Evolutionary conservation across 2,888 invertebrate species (phyloP).

Genomic region (Drosophila quasianomalipes): DNA sequence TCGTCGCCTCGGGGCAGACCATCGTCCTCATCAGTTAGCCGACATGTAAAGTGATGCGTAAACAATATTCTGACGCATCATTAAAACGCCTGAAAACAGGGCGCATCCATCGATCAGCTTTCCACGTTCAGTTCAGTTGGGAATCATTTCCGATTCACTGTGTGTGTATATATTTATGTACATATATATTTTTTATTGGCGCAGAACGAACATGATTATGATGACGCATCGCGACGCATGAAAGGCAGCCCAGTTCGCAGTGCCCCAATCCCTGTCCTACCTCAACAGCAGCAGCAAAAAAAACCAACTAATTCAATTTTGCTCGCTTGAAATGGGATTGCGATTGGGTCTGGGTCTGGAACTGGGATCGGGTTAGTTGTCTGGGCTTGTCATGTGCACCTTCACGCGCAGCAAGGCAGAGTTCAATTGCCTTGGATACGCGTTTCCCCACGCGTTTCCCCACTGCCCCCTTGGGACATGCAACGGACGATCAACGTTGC

Average conservation of each 20-base stretch:
- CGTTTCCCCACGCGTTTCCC: constrained; percentile 38
- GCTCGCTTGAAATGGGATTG: constrained; percentile 52
- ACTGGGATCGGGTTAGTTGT: constrained; percentile 26
- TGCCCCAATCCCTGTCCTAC: constrained; percentile 62
- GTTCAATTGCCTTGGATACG: constrained; percentile 74
- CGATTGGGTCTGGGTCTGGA: constrained; percentile 21
- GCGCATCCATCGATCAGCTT: constrained; percentile 56
- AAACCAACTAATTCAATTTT: constrained; percentile 71
- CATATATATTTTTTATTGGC: constrained; percentile 44
- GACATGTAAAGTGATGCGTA: constrained; percentile 81
- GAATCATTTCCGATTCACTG: constrained; percentile 43
- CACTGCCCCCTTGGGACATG: constrained; percentile 49
- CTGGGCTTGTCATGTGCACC: constrained; percentile 68
- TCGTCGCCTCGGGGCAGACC: constrained; percentile 15
- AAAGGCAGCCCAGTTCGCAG: constrained; percentile 44
- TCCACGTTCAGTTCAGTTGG: constrained; percentile 55
- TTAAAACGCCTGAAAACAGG: constrained; percentile 74
- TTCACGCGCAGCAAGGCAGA: constrained; percentile 67
- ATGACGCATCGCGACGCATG: constrained; percentile 70
- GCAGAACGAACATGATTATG: constrained; percentile 73
- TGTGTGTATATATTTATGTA: constrained; percentile 18
- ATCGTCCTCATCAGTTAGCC: constrained; percentile 52
- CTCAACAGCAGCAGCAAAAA: constrained; percentile 47
- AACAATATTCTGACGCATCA: constrained; percentile 81
- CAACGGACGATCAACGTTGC: constrained; percentile 17